A percentile compares a stretch with the other conserved stretches of the same genome.
Evolutionary conservation across 2,888 invertebrate genomes (phyloP).

Genomic region (Drosophila limbata): DNA sequence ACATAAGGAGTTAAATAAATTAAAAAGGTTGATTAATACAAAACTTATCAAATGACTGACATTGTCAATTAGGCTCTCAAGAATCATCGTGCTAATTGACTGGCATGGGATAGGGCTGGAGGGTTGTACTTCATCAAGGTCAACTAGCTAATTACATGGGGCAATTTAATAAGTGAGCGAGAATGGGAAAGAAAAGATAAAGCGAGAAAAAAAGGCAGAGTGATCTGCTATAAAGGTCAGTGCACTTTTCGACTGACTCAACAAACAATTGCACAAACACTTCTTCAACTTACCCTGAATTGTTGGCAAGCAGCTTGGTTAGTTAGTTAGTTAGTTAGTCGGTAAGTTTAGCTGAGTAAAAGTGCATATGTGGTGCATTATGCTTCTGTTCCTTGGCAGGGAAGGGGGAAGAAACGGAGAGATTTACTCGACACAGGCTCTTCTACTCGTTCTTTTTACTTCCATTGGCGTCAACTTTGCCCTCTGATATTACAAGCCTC

Average conservation of each 20-base stretch:
- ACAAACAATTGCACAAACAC: conserved; percentile 10
- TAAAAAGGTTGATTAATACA: conserved; percentile 26
- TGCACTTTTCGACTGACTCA: conserved; percentile 4
- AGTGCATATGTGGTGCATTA: conserved; percentile 11
- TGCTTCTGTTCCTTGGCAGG: background rate
- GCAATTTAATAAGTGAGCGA: background rate
- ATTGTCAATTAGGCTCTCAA: conserved; percentile 28
- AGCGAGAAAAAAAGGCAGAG: background rate
- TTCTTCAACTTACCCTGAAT: conserved; percentile 12
- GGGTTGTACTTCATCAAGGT: conserved; percentile 4
- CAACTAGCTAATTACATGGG: conserved; percentile 8
- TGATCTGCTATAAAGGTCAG: background rate
- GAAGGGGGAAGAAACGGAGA: background rate
- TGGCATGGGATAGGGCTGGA: background rate
- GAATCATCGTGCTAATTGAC: conserved; percentile 8
- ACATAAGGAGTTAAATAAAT: background rate
- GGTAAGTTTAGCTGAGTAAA: conserved; percentile 8
- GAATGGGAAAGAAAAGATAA: no score
- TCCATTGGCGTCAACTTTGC: conserved; percentile 27
- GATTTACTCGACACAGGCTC: background rate
- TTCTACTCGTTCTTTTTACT: background rate
- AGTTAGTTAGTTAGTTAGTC: conserved; percentile 14
- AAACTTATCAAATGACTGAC: conserved; percentile 39
- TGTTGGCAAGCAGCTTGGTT: conserved; percentile 13
- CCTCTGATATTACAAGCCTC: conserved; percentile 18